Base-by-base conservation (phyloP, 2,888 invertebrate genomes). In the Acholoe squamosa region DNA sequence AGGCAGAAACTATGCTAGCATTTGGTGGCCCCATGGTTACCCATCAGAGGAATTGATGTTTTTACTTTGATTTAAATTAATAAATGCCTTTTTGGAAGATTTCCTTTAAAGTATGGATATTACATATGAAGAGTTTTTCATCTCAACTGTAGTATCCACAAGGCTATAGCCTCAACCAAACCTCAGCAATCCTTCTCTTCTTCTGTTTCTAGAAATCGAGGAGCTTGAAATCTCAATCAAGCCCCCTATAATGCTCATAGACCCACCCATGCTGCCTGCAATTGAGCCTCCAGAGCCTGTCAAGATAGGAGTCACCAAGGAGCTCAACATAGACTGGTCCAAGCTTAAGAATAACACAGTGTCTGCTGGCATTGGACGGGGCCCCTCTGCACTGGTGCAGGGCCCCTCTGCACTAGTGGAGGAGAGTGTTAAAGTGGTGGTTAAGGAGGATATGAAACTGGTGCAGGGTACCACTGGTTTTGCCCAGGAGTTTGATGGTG, bases 401-500 rank as follows among this genome's bases (percentile, higher is more conserved):
- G 84, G n/a, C 1, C 51, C 84, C n/a, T 34, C 43, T 10, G n/a
- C 33, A 0, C 22, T 84, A n/a, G 84, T 51, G n/a, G 84, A 84
- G 84, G 84, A 84, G 84, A 22, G 0, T 0, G 51, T 33, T 34
- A 34, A 0, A 16, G 51, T 51, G 84, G 43, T 33, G 51, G 43
- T 84, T 22, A 43, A 34, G 14, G 43, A 33, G 28, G 51, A 16
- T 16, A 84, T 84, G 84, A 51, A 33, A 7, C 19, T 51, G n/a
- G 84, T 43, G 14, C 22, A n/a, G n/a, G 84, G 84, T 28, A 84
- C 84, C 5, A 84, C 84, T 31, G 22, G 43, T 43, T 51, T 84
- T 34, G 84, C 84, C 43, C 84, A 84, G 51, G 43, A n/a, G n/a
- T 43, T 84, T 33, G 84, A 84, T 25, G 84, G 84, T 14, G 5